Conservation (phyloP, 2,797 vertebrate genomes). For the Cynodonichthys magdalenae region DNA sequence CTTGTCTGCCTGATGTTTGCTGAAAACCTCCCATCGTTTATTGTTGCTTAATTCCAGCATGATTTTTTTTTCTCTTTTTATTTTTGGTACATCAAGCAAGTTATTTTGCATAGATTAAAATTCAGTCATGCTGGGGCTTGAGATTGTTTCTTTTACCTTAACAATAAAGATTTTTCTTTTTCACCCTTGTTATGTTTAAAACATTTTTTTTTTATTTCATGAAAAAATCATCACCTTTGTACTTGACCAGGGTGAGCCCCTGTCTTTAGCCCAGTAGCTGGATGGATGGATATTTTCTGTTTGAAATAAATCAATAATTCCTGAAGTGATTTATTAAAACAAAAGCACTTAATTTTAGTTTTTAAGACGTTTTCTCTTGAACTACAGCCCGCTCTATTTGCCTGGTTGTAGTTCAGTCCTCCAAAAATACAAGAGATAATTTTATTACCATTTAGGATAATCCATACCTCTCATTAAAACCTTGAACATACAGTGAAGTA, state of each 20-base stretch:
- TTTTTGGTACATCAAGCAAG: slow-evolving; percentile 13
- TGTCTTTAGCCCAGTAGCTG: no score
- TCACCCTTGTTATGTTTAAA: background rate
- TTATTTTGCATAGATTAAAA: slow-evolving; percentile 10
- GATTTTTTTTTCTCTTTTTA: background rate
- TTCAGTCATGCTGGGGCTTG: background rate
- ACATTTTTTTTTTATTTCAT: background rate
- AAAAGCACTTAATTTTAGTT: no score
- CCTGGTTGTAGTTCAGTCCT: background rate
- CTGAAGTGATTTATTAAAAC: background rate
- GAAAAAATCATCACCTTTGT: no score
- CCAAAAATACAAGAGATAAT: background rate
- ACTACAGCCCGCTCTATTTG: background rate
- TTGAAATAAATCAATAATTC: no score
- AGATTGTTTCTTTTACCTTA: background rate
- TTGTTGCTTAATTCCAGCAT: slow-evolving; percentile 16
- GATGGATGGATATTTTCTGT: no score
- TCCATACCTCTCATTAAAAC: slow-evolving; percentile 18
- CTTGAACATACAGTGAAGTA: slow-evolving; percentile 12
- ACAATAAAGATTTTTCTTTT: background rate
- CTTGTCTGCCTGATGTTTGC: slow-evolving; percentile 20
- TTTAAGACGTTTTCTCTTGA: no score
- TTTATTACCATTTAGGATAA: background rate
- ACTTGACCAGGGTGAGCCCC: no score
- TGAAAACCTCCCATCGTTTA: slow-evolving; percentile 16